Base-by-base conservation (phyloP, 2,888 invertebrate species). In the Melitaea athalia region DNA sequence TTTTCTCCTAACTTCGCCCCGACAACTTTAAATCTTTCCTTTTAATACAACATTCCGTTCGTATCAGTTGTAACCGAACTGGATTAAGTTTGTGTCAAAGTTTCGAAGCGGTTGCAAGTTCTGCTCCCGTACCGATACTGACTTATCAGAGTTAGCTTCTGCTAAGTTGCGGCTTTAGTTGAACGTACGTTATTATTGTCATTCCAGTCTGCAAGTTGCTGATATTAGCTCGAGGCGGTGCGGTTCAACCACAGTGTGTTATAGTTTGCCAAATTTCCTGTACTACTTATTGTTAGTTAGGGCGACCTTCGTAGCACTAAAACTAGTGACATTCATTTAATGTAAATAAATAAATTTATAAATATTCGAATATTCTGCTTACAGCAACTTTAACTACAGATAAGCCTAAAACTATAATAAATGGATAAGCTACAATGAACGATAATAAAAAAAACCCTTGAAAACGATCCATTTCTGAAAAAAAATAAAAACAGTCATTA, bases 101-200 rank as follows among this genome's bases (percentile, higher is more conserved):
- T 89, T 87, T 78, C 70, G 85, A 86, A 90, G 85, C 85, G 86
- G 83, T 86, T 85, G 77, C 75, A 80, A 87, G 83, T 88, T 87
- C 78, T 86, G 86, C 88, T 84, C 85, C 83, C 85, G 89, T 89
- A 89, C 88, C 81, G 80, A 78, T 78, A 85, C 85, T 84, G 85
- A 89, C 82, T 88, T 88, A 88, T 86, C 85, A 79, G 81, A 85
- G 84, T 88, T 88, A 85, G 85, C 80, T 81, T 76, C 77, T 79
- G 82, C 84, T 81, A 85, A 88, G 85, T 89, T 86, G 85, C 75
- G 80, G 85, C 73, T 78, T 79, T 86, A 88, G 83, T 91, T 89
- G 81, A 83, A 82, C 82, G 80, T 84, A 86, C 83, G 83, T 87
- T 90, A 87, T 86, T 87, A 82, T 83, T 84, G 85, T 83, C 85